These are phyloP conservation scores for Aptenodytes forsteri DNA, from an alignment of 2,113 vertebrate species.

Conservation along the genomic window DNA sequence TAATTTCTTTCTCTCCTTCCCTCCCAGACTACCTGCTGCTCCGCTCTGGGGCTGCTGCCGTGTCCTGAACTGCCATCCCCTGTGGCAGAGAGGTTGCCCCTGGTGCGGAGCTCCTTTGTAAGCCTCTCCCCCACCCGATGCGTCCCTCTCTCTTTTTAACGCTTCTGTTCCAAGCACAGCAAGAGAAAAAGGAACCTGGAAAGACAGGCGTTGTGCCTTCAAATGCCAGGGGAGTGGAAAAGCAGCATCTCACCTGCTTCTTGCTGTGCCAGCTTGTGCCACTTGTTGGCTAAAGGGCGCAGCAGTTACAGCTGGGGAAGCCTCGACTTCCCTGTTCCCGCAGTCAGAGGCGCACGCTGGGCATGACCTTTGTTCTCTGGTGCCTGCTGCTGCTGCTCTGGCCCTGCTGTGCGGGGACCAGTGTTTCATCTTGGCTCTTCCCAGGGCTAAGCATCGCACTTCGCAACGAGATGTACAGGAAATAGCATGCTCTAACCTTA, in stretches of 20 bases:
- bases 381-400: neutral
- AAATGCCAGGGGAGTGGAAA: neutral
- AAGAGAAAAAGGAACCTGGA: neutral
- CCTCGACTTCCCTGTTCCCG: rapidly evolving
- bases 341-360: neutral
- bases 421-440: neutral
- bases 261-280: neutral
- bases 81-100: too few relatives aligned
- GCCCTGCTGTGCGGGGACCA: rapidly evolving
- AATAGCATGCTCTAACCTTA: neutral
- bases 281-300: rapidly evolving
- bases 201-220: neutral
- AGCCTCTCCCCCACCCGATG: neutral
- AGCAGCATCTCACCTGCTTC: neutral
- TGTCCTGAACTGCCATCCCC: neutral
- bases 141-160: neutral
- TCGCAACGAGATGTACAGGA: neutral
- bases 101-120: rapidly evolving
- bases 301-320: neutral
- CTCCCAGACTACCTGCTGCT: too few relatives aligned
- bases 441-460: neutral
- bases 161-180: neutral
- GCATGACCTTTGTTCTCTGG: rapidly evolving
- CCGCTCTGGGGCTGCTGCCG: neutral
- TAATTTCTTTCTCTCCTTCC: rapidly evolving